Conservation (phyloP, 2,113 vertebrate species). For the Tetrax tetrax region DNA sequence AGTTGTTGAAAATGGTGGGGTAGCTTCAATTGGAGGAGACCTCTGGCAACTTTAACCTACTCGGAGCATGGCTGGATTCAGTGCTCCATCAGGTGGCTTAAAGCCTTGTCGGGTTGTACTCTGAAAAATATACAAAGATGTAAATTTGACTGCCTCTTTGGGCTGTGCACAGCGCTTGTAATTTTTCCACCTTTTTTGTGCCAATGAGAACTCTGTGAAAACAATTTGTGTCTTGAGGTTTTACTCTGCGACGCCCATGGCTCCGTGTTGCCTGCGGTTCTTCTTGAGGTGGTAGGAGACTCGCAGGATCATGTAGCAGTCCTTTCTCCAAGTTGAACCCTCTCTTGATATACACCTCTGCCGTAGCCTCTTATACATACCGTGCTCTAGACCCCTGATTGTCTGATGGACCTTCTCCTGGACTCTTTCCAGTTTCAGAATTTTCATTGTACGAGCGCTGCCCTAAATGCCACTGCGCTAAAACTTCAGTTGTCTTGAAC, state of each 20-base stretch:
- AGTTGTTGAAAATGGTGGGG: not conserved
- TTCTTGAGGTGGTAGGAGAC: not conserved
- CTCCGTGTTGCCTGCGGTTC: not conserved
- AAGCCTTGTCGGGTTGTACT: not conserved
- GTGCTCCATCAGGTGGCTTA: rapidly evolving
- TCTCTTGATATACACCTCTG: not conserved
- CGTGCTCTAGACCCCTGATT: not conserved
- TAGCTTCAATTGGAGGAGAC: not conserved
- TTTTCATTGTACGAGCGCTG: not conserved
- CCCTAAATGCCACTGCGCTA: not conserved
- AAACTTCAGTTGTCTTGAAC: not conserved
- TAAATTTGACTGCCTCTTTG: not conserved
- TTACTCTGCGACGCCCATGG: rapidly evolving
- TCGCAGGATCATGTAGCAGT: not conserved
- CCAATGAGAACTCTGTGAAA: not conserved
- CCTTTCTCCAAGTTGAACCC: not conserved
- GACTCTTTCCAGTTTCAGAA: not conserved
- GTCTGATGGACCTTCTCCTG: not conserved
- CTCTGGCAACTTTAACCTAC: not conserved
- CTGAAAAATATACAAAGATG: not conserved
- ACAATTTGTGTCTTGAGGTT: not conserved
- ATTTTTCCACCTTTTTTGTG: not conserved
- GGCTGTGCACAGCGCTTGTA: not conserved
- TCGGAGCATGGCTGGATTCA: not conserved
- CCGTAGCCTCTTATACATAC: rapidly evolving